A percentile compares a stretch with the other conserved stretches of the same genome.
Evolutionary conservation across 2,797 vertebrate genomes (phyloP).

Genomic region (Buceros bicornis): DNA sequence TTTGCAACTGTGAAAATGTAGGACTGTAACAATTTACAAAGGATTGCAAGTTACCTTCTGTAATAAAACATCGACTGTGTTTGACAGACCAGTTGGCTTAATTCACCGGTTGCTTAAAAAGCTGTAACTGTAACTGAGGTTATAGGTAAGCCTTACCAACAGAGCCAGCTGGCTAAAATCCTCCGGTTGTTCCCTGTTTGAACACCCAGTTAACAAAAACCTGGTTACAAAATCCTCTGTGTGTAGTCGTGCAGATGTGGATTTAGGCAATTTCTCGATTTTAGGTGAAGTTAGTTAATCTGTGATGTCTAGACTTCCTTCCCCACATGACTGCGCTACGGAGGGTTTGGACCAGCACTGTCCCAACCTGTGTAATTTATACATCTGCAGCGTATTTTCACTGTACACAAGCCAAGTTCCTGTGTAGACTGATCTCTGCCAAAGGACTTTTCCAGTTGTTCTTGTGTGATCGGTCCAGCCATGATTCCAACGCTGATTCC

Average conservation of each 20-base stretch:
- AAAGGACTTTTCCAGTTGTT: slow-evolving; percentile 66
- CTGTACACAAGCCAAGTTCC: slow-evolving; percentile 71
- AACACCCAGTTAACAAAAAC: background rate
- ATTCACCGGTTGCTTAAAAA: background rate
- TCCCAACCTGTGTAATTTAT: slow-evolving; percentile 74
- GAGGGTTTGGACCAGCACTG: slow-evolving; percentile 55
- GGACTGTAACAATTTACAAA: background rate
- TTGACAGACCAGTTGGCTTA: background rate
- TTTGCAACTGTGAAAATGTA: background rate
- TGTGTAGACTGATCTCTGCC: slow-evolving; percentile 54
- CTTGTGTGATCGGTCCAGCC: slow-evolving; percentile 32
- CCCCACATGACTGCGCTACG: slow-evolving; percentile 59
- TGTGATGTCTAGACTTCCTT: slow-evolving; percentile 72
- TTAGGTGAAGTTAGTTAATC: slow-evolving; percentile 46
- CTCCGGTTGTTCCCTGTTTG: background rate
- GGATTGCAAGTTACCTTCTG: background rate
- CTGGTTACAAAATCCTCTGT: background rate
- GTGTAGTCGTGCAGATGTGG: background rate
- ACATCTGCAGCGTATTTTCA: slow-evolving; percentile 71
- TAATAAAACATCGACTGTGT: background rate
- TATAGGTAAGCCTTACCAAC: background rate
- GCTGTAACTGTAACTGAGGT: background rate
- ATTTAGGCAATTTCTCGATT: slow-evolving; percentile 48
- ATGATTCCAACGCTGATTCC: slow-evolving; percentile 26
- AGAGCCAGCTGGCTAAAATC: background rate